Conservation (phyloP, 2,888 invertebrate species). For the Aphrophora alni region DNA sequence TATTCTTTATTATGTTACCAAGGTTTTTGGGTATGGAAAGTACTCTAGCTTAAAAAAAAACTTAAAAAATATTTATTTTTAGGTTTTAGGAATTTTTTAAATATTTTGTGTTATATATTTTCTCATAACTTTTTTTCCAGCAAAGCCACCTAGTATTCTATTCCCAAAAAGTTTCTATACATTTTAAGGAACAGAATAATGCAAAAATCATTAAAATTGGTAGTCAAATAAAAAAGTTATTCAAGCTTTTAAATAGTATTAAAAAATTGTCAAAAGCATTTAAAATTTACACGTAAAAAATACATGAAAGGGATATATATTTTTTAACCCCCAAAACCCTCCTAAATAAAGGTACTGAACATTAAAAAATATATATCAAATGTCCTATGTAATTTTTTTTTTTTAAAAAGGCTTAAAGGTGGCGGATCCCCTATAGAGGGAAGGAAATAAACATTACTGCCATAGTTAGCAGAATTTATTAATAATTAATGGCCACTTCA, state of each 20-base stretch:
- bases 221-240: slow-evolving; percentile 10
- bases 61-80: background rate
- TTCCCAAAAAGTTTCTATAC: background rate
- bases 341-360: no score
- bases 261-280: background rate
- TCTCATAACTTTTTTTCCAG: slow-evolving; percentile 7
- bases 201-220: background rate
- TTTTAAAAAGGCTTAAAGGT: no score
- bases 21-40: background rate
- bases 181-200: slow-evolving; percentile 12
- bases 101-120: background rate
- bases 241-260: background rate
- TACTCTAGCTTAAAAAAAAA: slow-evolving; percentile 1
- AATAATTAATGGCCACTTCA: no score
- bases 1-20: background rate
- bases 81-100: background rate
- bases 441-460: no score
- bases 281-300: background rate
- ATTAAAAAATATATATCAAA: background rate
- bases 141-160: background rate
- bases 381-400: background rate
- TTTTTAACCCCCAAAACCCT: no score
- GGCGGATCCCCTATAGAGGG: background rate
- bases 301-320: no score
- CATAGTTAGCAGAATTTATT: no score